These are phyloP conservation scores for Turritopsis rubra DNA, from an alignment of 30 jellyfish, hydroid and myxozoan genomes.

Conservation along the genomic window DNA sequence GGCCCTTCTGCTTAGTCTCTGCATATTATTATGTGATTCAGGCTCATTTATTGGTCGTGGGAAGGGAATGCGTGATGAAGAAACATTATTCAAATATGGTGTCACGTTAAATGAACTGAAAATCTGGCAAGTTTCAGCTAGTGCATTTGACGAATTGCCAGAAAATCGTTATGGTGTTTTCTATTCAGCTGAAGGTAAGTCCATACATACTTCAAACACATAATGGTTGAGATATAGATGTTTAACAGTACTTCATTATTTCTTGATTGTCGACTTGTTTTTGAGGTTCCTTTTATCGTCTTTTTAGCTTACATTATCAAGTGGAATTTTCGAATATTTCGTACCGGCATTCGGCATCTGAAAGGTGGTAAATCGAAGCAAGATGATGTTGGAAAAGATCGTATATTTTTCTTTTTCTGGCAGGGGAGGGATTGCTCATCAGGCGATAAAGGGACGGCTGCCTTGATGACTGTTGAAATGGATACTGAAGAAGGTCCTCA, in stretches of 20 bases:
- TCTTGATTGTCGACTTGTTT: background rate
- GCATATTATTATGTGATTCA: constrained; percentile 16
- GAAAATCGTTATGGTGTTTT: constrained; percentile 57
- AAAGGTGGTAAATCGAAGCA: constrained; percentile 93
- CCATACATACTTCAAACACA: background rate
- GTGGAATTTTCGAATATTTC: constrained; percentile 85
- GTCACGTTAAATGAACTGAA: constrained; percentile 64
- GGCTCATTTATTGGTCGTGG: constrained; percentile 93
- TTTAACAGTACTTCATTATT: background rate
- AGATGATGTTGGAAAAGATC: constrained; percentile 90
- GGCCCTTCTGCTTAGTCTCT: too few relatives aligned
- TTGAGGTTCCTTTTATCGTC: background rate
- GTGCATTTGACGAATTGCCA: constrained; percentile 40
- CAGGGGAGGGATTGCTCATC: constrained; percentile 97
- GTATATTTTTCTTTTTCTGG: constrained; percentile 83
- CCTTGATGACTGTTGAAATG: constrained; percentile 87
- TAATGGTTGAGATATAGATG: background rate
- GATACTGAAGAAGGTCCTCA: constrained; percentile 98
- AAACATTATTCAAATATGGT: constrained; percentile 72
- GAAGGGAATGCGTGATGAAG: constrained; percentile 87
- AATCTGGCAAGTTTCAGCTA: constrained; percentile 65
- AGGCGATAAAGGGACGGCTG: constrained; percentile 95
- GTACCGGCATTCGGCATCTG: constrained; percentile 81
- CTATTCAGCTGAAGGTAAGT: constrained; percentile 79
- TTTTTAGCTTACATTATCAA: constrained; percentile 72